Conservation (phyloP, 1,140 invertebrate genomes). For the Chrysomallon squamiferum region DNA sequence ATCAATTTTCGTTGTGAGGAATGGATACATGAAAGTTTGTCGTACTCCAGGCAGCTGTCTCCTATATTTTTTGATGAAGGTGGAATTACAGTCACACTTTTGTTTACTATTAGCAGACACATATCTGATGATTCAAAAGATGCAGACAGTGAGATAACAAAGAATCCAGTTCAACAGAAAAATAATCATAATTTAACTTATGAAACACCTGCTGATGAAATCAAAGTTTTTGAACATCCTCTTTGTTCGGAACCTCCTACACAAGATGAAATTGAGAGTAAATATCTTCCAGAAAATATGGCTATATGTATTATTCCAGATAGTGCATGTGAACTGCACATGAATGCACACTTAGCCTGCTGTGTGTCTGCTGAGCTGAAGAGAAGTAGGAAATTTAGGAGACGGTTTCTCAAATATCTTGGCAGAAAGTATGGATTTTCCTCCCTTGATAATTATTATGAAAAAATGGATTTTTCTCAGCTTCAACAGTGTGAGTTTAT, state of each 20-base stretch:
- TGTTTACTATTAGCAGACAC: not conserved
- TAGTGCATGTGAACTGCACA: not conserved
- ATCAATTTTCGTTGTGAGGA: not conserved
- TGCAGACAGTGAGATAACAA: too few species aligned
- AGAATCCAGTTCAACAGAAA: too few species aligned
- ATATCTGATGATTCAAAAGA: too few species aligned
- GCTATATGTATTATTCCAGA: not conserved
- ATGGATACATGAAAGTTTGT: not conserved
- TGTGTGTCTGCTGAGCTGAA: not conserved
- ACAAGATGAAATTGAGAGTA: too few species aligned
- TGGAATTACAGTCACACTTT: not conserved
- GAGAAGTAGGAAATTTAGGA: not conserved
- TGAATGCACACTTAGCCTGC: not conserved
- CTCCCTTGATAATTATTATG: not conserved
- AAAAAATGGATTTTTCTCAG: not conserved
- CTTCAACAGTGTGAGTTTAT: conserved; percentile 18
- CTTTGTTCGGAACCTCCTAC: too few species aligned
- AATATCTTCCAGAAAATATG: not conserved
- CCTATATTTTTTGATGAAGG: not conserved
- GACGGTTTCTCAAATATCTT: conserved; percentile 6
- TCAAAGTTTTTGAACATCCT: too few species aligned
- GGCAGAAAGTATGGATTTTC: not conserved
- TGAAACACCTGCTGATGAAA: too few species aligned
- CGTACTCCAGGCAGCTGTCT: not conserved
- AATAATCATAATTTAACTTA: too few species aligned